phyloP scores from a whole-genome alignment of 2,113 vertebrate genomes.

The Neopipo cinnamomea region DNA sequence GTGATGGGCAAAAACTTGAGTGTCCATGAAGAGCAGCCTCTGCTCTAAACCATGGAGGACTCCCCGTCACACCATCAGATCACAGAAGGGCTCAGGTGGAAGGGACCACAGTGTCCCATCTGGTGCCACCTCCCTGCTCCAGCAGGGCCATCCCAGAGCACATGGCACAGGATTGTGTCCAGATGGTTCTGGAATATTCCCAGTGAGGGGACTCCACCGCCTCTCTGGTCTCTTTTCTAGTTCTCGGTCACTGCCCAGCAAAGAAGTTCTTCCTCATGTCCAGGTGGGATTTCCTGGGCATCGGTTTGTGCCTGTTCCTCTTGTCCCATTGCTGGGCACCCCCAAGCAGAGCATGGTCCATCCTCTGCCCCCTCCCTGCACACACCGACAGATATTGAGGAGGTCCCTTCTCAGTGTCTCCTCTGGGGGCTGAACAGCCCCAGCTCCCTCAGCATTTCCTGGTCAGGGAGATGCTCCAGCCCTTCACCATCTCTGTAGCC shows the following conservation, averaged over 20 bases:
- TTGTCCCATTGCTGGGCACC: not conserved
- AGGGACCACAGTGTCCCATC: not conserved
- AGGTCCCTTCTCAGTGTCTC: not conserved
- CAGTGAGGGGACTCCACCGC: not conserved
- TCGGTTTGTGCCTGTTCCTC: fast-evolving
- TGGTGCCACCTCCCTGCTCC: not conserved
- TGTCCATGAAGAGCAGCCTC: fast-evolving
- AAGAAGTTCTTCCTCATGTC: not conserved
- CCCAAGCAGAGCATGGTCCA: not conserved
- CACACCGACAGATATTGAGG: not conserved
- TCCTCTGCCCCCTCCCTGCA: not conserved
- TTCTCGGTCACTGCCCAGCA: not conserved
- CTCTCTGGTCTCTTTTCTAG: not conserved
- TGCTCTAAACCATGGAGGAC: not conserved
- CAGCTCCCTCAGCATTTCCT: not conserved
- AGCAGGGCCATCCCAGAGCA: not conserved
- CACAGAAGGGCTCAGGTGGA: not conserved
- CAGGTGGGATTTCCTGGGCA: not conserved
- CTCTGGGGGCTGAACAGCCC: not conserved
- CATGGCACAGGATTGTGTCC: not conserved
- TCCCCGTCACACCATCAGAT: no score
- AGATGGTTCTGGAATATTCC: not conserved
- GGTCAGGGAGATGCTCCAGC: fast-evolving
- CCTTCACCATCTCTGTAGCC: not conserved
- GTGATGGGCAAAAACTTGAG: not conserved